These are phyloP conservation scores for Petrolisthes manimaculis DNA, from an alignment of 2,888 invertebrate species.

Conservation along the genomic window DNA sequence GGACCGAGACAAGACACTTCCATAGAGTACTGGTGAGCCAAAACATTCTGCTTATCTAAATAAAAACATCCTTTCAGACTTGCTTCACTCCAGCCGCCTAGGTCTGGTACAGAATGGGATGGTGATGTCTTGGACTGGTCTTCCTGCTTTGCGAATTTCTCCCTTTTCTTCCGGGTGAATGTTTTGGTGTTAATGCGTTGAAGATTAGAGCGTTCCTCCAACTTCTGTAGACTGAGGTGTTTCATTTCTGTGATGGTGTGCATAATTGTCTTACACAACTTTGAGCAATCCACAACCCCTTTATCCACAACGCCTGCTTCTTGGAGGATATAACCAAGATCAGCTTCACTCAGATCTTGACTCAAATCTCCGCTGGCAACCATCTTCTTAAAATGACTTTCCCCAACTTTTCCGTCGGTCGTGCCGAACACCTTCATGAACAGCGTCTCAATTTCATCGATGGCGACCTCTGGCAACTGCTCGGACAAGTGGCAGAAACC, in stretches of 20 bases:
- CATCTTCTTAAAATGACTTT: conserved; percentile 52
- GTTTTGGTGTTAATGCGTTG: conserved; percentile 61
- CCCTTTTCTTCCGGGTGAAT: conserved; percentile 58
- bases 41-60: conserved; percentile 55
- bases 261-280: conserved; percentile 52
- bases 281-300: conserved; percentile 50
- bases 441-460: conserved; percentile 47
- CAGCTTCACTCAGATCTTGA: conserved; percentile 42
- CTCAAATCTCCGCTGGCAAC: conserved; percentile 6
- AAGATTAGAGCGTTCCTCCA: conserved; percentile 59
- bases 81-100: conserved; percentile 55
- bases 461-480: conserved; percentile 41
- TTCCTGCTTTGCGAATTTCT: conserved; percentile 34
- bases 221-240: conserved; percentile 55
- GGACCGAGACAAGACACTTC: conserved; percentile 56
- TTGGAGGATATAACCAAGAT: conserved; percentile 58
- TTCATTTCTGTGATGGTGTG: conserved; percentile 62
- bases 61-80: conserved; percentile 60
- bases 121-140: not conserved
- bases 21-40: conserved; percentile 61
- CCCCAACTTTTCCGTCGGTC: conserved; percentile 46
- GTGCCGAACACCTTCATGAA: conserved; percentile 60
- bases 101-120: conserved; percentile 4
- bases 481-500: conserved; percentile 42
- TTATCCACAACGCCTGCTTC: conserved; percentile 47